A percentile compares a stretch with the other conserved stretches of the same genome.
Evolutionary conservation across 2,113 vertebrate genomes (phyloP).

Genomic region (Muscicapa adusta): DNA sequence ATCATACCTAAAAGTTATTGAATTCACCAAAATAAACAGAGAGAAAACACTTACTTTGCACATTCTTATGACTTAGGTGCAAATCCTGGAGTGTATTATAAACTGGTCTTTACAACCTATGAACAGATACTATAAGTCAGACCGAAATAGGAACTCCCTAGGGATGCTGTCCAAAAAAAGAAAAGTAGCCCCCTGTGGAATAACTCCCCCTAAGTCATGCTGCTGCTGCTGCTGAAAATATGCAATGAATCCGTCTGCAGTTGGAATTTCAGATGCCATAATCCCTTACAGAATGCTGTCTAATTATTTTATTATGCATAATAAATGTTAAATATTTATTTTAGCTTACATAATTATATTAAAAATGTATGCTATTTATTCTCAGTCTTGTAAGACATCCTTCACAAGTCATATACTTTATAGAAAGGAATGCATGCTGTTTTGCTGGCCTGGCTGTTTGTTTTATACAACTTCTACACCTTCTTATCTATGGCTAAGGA

Average conservation of each 20-base stretch:
- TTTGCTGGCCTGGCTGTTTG: slow-evolving; percentile 19
- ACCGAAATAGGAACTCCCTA: slow-evolving; percentile 58
- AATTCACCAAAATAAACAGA: not conserved
- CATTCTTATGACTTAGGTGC: slow-evolving; percentile 13
- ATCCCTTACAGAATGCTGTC: not conserved
- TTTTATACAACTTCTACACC: not conserved
- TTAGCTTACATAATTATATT: slow-evolving; percentile 31
- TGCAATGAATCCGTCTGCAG: slow-evolving; percentile 24
- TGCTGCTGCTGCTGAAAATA: not conserved
- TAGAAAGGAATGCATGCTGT: slow-evolving; percentile 42
- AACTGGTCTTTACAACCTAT: not conserved
- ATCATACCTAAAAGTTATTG: not conserved
- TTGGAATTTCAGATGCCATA: slow-evolving; percentile 16
- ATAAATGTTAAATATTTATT: slow-evolving; percentile 65
- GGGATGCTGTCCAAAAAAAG: slow-evolving; percentile 58
- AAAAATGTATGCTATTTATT: slow-evolving; percentile 55
- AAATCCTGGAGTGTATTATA: slow-evolving; percentile 9
- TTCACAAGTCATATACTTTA: slow-evolving; percentile 34
- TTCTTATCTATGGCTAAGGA: not conserved
- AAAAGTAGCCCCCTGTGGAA: slow-evolving; percentile 48
- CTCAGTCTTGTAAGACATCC: slow-evolving; percentile 38
- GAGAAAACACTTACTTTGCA: slow-evolving; percentile 13
- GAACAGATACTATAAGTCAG: slow-evolving; percentile 45
- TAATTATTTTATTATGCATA: slow-evolving; percentile 56
- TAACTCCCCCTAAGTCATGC: slow-evolving; percentile 12